phyloP scores from a whole-genome alignment of 2,797 vertebrate genomes.

The Pseudochromis fuscus region DNA sequence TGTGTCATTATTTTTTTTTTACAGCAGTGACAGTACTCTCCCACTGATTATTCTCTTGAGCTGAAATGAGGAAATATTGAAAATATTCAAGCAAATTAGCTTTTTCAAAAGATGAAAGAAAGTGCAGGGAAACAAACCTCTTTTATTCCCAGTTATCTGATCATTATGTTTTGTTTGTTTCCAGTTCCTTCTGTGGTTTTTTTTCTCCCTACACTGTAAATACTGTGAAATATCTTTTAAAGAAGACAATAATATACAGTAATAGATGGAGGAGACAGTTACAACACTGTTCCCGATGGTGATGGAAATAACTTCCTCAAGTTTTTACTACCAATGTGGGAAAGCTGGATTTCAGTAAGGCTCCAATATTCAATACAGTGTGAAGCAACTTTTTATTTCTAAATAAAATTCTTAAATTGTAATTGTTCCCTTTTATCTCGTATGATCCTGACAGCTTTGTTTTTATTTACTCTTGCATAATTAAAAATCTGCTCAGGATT shows the following conservation, averaged over 20 bases:
- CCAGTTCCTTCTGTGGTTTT: not conserved
- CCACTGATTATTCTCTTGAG: constrained; percentile 32
- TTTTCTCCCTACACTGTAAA: constrained; percentile 2
- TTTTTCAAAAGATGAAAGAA: constrained; percentile 12
- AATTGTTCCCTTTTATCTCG: not conserved
- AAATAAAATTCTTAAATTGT: not conserved
- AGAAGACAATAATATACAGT: constrained; percentile 46
- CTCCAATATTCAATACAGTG: constrained; percentile 18
- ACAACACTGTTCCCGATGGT: constrained; percentile 62
- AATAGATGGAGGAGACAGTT: constrained; percentile 44
- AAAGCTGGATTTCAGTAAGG: constrained; percentile 23
- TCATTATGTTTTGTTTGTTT: not conserved
- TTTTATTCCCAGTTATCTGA: not conserved
- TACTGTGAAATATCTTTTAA: constrained; percentile 26
- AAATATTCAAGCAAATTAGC: constrained; percentile 4
- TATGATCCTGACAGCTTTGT: not conserved
- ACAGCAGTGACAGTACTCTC: constrained; percentile 15
- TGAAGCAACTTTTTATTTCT: constrained; percentile 1
- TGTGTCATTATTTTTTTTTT: constrained; percentile 11
- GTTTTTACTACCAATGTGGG: constrained; percentile 28
- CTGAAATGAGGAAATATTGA: constrained; percentile 11
- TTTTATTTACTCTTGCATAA: constrained; percentile 6
- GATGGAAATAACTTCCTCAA: constrained; percentile 63
- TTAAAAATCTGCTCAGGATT: not conserved
- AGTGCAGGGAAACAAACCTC: not conserved